Percentiles rank a stretch among this genome's conserved stretches.
These are phyloP conservation scores for Masnerella sp. DNA, from an alignment of 2,888 invertebrate genomes.

Conservation along the genomic window DNA sequence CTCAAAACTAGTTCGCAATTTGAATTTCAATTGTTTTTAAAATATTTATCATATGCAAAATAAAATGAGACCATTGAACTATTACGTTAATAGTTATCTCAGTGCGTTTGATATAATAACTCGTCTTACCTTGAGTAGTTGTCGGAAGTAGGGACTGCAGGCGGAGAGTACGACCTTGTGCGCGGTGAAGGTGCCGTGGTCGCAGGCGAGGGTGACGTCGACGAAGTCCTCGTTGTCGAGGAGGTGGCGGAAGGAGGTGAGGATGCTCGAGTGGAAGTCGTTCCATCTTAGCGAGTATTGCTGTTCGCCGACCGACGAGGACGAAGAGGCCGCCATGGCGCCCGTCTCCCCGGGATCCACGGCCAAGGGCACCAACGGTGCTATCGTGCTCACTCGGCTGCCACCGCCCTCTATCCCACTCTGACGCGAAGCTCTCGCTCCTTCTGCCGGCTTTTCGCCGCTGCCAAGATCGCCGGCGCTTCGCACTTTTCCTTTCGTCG, in stretches of 20 bases:
- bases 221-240: constrained; percentile 95
- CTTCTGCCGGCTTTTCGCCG: constrained; percentile 10
- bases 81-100: no score
- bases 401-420: constrained; percentile 64
- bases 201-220: constrained; percentile 95
- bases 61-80: no score
- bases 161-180: constrained; percentile 95
- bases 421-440: constrained; percentile 36
- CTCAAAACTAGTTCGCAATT: no score
- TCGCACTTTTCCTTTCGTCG: no score
- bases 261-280: constrained; percentile 94
- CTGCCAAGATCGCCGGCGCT: no score
- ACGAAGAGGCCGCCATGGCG: constrained; percentile 77
- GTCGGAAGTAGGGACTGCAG: constrained; percentile 94
- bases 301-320: constrained; percentile 82
- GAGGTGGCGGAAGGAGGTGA: constrained; percentile 92
- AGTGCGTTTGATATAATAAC: no score
- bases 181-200: constrained; percentile 91
- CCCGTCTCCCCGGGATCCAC: constrained; percentile 78
- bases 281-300: constrained; percentile 97
- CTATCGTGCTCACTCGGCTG: constrained; percentile 74
- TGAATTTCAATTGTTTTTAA: no score
- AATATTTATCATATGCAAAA: no score
- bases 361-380: constrained; percentile 78
- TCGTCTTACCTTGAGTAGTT: constrained; percentile 86